Base-by-base conservation (phyloP, 2,888 invertebrate genomes). In the Athalia rosae region DNA sequence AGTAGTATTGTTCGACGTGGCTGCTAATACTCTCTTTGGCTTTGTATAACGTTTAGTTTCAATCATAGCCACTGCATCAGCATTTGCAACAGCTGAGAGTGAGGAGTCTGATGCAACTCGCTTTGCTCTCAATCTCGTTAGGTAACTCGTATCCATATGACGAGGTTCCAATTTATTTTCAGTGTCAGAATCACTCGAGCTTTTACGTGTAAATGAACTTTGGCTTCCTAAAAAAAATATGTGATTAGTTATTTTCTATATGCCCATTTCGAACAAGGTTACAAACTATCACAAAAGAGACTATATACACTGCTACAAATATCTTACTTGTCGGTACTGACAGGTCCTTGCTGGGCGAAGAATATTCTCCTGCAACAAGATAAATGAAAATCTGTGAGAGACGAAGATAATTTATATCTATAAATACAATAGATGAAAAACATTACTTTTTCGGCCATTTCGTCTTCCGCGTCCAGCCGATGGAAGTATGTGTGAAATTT, bases 181-280 rank as follows among this genome's bases (percentile, higher is more conserved):
- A 9, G 28, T 48, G 53, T 74, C 74, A 0, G 74, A 61, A 41
- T 61, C 61, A 4, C 74, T 62, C 7, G 74, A 61, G 45, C 62
- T 74, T 28, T 74, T 48, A 0, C 13, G 9, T 7, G 5, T 9
- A 4, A 7, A 1, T 4, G 11, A 8, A 48, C 48, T 61, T 1
- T 48, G 74, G 28, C 41, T 74, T 74, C 62, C 74, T 74, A n/a
- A 0, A 7, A 74, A 61, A 28, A 7, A 4, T 28, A 7, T 7
- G n/a, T 66, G 50, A 9, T 13, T 4, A 53, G 3, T 3, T 4
- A 53, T 3, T 53, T 53, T n/a, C n/a, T 53, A 11, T n/a, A n/a
- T 8, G 9, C 9, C 53, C 53, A 3, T n/a, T 53, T 53, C 53
- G 8, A n/a, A 53, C 53, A 9, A n/a, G 53, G 9, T 4, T 8